These are phyloP conservation scores for Drosophila neotestacea DNA, from an alignment of 2,888 invertebrate genomes.

Conservation along the genomic window DNA sequence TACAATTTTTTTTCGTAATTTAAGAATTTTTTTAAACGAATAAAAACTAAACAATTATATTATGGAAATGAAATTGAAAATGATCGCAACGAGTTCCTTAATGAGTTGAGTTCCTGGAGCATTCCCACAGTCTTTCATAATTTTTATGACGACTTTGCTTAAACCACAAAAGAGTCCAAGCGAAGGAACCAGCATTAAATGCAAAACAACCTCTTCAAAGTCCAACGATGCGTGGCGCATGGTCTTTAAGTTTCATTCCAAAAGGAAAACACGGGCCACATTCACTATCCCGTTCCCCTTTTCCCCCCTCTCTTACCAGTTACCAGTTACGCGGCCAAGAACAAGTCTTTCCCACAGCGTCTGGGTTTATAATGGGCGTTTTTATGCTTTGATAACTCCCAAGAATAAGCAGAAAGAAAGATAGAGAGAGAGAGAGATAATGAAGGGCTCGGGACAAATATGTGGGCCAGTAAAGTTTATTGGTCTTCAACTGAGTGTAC, in stretches of 20 bases:
- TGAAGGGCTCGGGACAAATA: constrained; percentile 1
- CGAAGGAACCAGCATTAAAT: constrained; percentile 50
- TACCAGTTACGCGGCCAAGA: background rate
- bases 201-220: constrained; percentile 52
- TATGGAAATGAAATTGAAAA: constrained; percentile 21
- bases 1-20: constrained; percentile 27
- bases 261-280: constrained; percentile 17
- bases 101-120: constrained; percentile 23
- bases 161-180: constrained; percentile 48
- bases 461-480: constrained; percentile 17
- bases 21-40: constrained; percentile 40
- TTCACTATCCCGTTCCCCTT: background rate
- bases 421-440: background rate
- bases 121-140: constrained; percentile 51
- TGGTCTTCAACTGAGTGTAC: background rate
- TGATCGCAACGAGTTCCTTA: constrained; percentile 6
- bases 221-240: constrained; percentile 63
- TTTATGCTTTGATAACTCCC: constrained; percentile 72
- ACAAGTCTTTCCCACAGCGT: constrained; percentile 62
- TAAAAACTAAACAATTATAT: constrained; percentile 49
- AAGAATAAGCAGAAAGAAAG: constrained; percentile 1
- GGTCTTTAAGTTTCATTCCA: constrained; percentile 20
- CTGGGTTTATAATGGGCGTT: constrained; percentile 69
- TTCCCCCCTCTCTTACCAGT: background rate
- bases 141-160: constrained; percentile 33